These are phyloP conservation scores for Cherax destructor DNA, from an alignment of 1,140 invertebrate species.

Conservation along the genomic window DNA sequence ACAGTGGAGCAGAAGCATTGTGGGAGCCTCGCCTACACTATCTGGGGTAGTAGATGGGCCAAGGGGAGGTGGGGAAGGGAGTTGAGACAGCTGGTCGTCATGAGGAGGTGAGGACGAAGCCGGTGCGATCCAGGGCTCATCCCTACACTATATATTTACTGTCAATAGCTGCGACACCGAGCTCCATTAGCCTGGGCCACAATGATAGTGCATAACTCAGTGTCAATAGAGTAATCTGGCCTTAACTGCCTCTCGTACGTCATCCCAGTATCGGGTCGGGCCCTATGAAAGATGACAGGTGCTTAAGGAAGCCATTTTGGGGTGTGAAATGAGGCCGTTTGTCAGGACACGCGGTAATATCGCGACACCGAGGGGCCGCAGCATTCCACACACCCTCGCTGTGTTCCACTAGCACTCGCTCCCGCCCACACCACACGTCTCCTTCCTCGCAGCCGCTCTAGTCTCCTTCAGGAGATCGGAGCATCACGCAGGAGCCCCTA, in stretches of 20 bases:
- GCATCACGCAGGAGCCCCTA: too few species aligned
- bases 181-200: conserved; percentile 36
- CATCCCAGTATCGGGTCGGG: conserved; percentile 42
- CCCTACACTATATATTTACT: conserved; percentile 40
- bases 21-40: background rate
- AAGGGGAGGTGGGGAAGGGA: background rate
- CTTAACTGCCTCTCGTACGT: conserved; percentile 51
- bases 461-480: too few species aligned
- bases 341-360: conserved; percentile 60
- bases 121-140: background rate
- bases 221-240: conserved; percentile 62
- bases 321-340: conserved; percentile 66
- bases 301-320: conserved; percentile 66
- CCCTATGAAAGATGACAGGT: conserved; percentile 63
- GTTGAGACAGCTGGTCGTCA: background rate
- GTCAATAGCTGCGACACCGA: conserved; percentile 25
- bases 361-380: conserved; percentile 35
- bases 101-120: conserved; percentile 7
- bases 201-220: conserved; percentile 45
- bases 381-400: conserved; percentile 39
- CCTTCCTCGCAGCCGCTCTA: too few species aligned
- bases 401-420: conserved; percentile 33
- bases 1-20: background rate
- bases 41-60: too few species aligned
- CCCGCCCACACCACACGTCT: background rate